Conservation (phyloP, 2,113 vertebrate genomes). For the Ascaphus truei region DNA sequence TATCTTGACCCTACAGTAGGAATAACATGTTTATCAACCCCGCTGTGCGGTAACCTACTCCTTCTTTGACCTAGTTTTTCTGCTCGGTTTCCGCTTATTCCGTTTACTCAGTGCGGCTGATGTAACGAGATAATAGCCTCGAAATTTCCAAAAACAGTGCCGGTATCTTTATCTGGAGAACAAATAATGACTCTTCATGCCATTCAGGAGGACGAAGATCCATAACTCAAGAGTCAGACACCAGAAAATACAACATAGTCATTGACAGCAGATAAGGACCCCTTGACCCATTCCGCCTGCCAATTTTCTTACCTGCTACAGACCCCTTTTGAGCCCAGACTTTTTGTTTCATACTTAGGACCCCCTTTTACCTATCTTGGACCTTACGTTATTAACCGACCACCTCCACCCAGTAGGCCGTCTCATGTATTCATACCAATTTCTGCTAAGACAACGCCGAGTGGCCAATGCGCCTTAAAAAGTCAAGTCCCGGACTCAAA, state of each 20-base stretch:
- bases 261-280: neutral
- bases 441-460: no score
- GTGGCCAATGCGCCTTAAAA: no score
- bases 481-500: no score
- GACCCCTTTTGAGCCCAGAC: neutral
- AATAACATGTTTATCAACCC: constrained; percentile 23
- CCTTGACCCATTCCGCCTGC: neutral
- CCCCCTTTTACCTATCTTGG: neutral
- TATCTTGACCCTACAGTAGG: constrained; percentile 17
- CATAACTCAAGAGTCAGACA: constrained; percentile 17
- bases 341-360: neutral
- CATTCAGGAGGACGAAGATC: neutral
- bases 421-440: no score
- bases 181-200: neutral
- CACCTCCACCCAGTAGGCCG: no score
- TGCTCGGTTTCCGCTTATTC: neutral
- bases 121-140: constrained; percentile 17
- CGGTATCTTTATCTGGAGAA: neutral
- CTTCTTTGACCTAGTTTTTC: constrained; percentile 6
- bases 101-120: constrained; percentile 21
- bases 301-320: no score
- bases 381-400: no score
- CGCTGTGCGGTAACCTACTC: neutral
- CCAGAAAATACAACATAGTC: neutral
- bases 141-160: neutral